These are phyloP conservation scores for Nebria ingens DNA, from an alignment of 1,140 invertebrate genomes.

Conservation along the genomic window DNA sequence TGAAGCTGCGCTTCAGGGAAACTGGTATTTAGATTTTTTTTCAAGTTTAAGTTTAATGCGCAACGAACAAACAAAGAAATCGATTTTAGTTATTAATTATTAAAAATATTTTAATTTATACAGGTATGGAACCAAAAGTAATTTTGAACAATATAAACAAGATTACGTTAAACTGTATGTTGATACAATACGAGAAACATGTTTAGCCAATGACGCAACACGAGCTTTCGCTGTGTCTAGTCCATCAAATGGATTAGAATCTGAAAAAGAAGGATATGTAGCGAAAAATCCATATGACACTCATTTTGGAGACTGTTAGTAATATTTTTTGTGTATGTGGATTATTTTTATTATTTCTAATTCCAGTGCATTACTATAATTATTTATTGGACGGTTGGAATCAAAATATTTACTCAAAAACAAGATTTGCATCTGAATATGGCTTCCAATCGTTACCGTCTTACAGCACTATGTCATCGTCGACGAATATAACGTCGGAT, in stretches of 20 bases:
- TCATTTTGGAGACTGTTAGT: conserved; percentile 78
- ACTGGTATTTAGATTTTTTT: conserved; percentile 52
- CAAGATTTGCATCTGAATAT: conserved; percentile 90
- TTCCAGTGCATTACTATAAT: conserved; percentile 84
- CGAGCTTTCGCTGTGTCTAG: conserved; percentile 75
- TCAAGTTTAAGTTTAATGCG: not conserved
- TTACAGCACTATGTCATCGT: conserved; percentile 46
- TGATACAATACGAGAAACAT: conserved; percentile 58
- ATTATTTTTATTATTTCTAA: not conserved
- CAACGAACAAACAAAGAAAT: not conserved
- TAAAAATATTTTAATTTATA: too few relatives aligned
- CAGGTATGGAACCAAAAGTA: conserved; percentile 50
- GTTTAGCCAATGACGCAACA: conserved; percentile 48
- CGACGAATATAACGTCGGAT: conserved; percentile 42
- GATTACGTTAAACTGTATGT: conserved; percentile 88
- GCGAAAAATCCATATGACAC: conserved; percentile 64
- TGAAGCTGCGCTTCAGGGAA: conserved; percentile 73
- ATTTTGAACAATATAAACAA: conserved; percentile 50
- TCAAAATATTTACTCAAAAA: conserved; percentile 58
- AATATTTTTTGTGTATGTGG: conserved; percentile 1
- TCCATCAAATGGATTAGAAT: conserved; percentile 80
- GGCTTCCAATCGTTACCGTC: conserved; percentile 86
- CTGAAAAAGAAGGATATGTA: conserved; percentile 60
- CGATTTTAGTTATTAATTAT: conserved; percentile 1
- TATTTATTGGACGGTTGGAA: conserved; percentile 77